phyloP scores from a whole-genome alignment of 2,113 vertebrate genomes.

The Calypte anna region DNA sequence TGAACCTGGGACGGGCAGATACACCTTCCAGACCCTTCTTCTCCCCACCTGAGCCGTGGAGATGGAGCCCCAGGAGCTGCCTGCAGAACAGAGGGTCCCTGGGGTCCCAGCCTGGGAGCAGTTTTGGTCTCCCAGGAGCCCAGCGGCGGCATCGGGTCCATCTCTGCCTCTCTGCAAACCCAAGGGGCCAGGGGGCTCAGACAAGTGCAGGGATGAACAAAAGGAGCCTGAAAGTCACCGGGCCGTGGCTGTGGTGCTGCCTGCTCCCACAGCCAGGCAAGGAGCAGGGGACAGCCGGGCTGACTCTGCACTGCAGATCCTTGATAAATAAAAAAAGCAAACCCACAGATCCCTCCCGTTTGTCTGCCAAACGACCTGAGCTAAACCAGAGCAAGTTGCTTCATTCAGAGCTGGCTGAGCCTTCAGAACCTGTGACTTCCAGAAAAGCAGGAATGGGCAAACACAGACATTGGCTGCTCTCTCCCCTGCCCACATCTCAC shows the following conservation, averaged over 20 bases:
- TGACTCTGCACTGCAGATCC: not conserved
- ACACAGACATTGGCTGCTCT: not conserved
- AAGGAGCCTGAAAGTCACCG: no score
- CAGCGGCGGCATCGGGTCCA: not conserved
- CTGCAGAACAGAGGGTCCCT: not conserved
- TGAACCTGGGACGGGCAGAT: not conserved
- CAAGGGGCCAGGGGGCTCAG: fast-evolving
- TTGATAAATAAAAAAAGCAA: not conserved
- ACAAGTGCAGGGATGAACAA: not conserved
- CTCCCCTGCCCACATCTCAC: constrained; percentile 34
- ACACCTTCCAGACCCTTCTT: no score
- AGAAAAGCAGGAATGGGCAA: constrained; percentile 40
- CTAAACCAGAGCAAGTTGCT: not conserved
- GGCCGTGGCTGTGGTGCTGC: not conserved
- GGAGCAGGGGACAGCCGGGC: not conserved
- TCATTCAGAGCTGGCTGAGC: not conserved
- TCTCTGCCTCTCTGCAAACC: not conserved
- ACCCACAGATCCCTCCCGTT: not conserved
- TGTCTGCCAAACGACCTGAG: not conserved
- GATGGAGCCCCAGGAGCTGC: not conserved
- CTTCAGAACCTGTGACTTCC: constrained; percentile 18
- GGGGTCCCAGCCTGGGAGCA: not conserved
- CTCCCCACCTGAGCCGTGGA: not conserved
- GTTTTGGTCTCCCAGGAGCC: no score
- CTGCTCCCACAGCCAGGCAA: not conserved